phyloP scores from a whole-genome alignment of 2,113 vertebrate species.

The Pluvialis apricaria region DNA sequence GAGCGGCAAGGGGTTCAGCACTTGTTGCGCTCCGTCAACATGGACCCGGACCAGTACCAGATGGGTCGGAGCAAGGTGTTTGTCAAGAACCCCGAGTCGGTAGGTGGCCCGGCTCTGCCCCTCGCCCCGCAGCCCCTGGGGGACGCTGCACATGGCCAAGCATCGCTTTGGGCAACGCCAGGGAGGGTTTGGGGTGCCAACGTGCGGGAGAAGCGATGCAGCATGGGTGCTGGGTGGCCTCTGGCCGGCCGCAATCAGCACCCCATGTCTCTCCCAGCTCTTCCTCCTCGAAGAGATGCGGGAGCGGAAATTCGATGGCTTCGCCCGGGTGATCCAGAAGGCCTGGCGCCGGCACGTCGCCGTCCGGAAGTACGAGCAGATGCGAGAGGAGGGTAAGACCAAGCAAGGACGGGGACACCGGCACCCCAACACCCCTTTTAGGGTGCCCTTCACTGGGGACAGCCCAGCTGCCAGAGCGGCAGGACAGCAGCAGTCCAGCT shows the following conservation, averaged over 20 bases:
- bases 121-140: neutral
- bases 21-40: conserved; percentile 89
- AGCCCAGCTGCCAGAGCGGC: neutral
- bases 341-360: conserved; percentile 89
- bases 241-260: neutral
- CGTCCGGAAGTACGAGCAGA: conserved; percentile 90
- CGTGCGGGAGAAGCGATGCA: rapidly evolving
- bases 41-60: conserved; percentile 95
- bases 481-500: neutral
- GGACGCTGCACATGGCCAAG: rapidly evolving
- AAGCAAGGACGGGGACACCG: rapidly evolving
- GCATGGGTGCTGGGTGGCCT: neutral
- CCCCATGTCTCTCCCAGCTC: conserved; percentile 70
- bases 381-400: conserved; percentile 90
- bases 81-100: conserved; percentile 96
- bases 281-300: conserved; percentile 96
- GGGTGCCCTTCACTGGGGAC: neutral
- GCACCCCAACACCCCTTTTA: no score
- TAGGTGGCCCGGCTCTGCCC: conserved; percentile 38
- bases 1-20: conserved; percentile 92
- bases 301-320: conserved; percentile 93
- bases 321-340: conserved; percentile 93
- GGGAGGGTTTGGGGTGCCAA: neutral
- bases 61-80: conserved; percentile 93
- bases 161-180: rapidly evolving